Conservation (phyloP, 2,113 vertebrate species). For the Cnemophilus loriae region DNA sequence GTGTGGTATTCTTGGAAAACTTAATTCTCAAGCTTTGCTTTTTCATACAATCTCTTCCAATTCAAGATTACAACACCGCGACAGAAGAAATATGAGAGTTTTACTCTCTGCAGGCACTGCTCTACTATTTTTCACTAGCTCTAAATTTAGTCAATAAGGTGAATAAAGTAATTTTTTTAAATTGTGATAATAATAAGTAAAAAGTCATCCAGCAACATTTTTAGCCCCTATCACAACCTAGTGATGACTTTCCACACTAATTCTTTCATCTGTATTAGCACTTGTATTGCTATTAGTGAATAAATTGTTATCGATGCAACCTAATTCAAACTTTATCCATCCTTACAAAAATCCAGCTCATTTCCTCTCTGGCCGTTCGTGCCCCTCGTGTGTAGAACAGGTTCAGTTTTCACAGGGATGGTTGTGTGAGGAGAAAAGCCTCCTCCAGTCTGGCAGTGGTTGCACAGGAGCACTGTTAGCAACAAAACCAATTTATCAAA, state of each 20-base stretch:
- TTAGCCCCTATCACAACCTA: not conserved
- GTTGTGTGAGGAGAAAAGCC: not conserved
- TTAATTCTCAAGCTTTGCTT: not conserved
- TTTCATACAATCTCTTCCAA: not conserved
- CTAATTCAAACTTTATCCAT: not conserved
- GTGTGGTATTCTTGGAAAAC: not conserved
- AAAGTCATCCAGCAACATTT: not conserved
- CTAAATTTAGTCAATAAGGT: not conserved
- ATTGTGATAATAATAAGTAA: not conserved
- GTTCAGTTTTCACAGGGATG: not conserved
- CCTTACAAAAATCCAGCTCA: not conserved
- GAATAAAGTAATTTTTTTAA: not conserved
- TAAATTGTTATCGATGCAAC: not conserved
- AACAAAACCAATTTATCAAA: constrained; percentile 55
- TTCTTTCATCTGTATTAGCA: not conserved
- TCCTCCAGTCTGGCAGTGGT: constrained; percentile 3
- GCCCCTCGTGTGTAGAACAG: not conserved
- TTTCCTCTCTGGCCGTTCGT: constrained; percentile 1
- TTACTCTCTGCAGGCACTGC: not conserved
- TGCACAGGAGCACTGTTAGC: constrained; percentile 39
- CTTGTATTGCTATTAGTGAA: not conserved
- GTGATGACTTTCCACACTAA: not conserved
- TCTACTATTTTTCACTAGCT: not conserved
- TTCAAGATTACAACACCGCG: not conserved
- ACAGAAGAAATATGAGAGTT: not conserved